Evolutionary conservation across 2,888 invertebrate species (phyloP).

Genomic region (Synanthedon vespiformis): DNA sequence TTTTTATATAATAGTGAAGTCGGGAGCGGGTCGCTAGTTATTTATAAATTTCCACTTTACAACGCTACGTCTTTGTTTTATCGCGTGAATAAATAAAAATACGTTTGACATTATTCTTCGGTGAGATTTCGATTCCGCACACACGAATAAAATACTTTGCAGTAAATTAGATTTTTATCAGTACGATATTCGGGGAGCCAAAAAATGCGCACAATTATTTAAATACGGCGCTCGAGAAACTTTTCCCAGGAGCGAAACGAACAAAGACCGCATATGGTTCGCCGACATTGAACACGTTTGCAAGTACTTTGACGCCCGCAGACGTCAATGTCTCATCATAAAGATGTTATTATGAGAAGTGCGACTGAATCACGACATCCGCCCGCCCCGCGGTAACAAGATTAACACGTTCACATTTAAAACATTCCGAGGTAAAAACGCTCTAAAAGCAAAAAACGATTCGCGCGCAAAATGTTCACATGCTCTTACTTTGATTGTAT

Average conservation of each 20-base stretch:
- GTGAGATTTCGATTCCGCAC: not conserved
- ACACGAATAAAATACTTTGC: not conserved
- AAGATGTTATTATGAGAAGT: constrained; percentile 10
- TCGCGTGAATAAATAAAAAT: too few species aligned
- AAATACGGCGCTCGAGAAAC: not conserved
- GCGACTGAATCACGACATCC: constrained; percentile 5
- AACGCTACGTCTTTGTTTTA: too few species aligned
- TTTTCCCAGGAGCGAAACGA: not conserved
- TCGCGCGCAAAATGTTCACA: not conserved
- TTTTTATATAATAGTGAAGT: not conserved
- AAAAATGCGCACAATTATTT: not conserved
- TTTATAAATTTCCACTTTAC: not conserved
- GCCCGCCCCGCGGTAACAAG: not conserved
- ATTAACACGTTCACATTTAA: not conserved
- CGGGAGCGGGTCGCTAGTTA: not conserved
- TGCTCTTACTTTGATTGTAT: too few species aligned
- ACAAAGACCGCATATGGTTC: constrained; percentile 9
- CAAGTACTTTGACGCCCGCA: constrained; percentile 14
- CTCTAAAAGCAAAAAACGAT: not conserved
- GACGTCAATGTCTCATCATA: constrained; percentile 14
- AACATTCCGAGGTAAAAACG: too few species aligned
- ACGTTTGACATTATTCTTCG: too few species aligned
- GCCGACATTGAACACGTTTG: constrained; percentile 10
- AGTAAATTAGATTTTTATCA: not conserved
- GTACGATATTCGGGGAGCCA: not conserved